Evolutionary conservation across 2,797 vertebrate genomes (phyloP).

Genomic region (Clarias pachynema): DNA sequence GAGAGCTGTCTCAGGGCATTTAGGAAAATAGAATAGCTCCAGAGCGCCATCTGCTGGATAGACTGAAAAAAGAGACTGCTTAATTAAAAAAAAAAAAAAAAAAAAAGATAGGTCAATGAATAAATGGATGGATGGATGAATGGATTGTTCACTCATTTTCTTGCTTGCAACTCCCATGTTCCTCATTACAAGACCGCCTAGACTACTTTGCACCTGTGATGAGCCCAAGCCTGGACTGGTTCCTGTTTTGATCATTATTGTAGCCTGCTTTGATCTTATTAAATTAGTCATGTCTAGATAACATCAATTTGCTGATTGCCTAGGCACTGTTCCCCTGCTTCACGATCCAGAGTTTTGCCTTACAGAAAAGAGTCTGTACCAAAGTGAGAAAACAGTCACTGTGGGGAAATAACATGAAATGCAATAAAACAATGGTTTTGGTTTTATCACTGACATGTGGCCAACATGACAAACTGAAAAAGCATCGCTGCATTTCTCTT

Average conservation of each 20-base stretch:
- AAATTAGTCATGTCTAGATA: not conserved
- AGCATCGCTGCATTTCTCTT: not conserved
- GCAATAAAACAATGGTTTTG: not conserved
- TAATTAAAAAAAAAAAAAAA: not conserved
- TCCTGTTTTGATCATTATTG: not conserved
- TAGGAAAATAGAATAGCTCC: not conserved
- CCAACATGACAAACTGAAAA: not conserved
- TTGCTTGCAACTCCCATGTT: not conserved
- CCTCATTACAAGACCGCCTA: not conserved
- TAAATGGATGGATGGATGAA: not conserved
- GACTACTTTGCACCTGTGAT: not conserved
- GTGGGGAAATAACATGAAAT: not conserved
- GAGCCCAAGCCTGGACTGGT: not conserved
- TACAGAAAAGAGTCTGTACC: not conserved
- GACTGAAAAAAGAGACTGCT: not conserved
- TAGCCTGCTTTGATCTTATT: not conserved
- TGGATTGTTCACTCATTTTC: not conserved
- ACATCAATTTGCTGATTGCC: not conserved
- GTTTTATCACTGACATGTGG: not conserved
- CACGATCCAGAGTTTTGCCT: not conserved
- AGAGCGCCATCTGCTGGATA: slow-evolving; percentile 13
- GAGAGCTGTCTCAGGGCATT: not conserved
- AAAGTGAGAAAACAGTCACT: not conserved
- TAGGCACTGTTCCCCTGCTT: not conserved
- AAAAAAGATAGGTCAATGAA: not conserved